Conservation (phyloP, 2,113 vertebrate genomes). For the Rhabdomys dilectus region DNA sequence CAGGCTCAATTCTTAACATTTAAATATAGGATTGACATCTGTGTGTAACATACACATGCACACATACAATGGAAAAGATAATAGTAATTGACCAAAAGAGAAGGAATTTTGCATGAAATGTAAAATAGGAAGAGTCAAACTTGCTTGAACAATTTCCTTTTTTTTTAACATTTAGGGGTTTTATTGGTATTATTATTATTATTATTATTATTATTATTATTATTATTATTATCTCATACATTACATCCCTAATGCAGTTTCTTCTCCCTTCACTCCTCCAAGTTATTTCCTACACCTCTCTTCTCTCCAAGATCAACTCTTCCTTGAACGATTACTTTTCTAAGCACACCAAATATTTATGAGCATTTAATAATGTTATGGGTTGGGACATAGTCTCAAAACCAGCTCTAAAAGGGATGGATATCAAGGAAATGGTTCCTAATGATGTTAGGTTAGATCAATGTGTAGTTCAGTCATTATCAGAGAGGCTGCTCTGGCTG, state of each 20-base stretch:
- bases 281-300: no score
- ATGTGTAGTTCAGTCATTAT: not conserved
- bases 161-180: not conserved
- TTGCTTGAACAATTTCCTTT: not conserved
- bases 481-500: not conserved
- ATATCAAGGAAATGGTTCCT: not conserved
- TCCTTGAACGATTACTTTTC: no score
- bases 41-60: not conserved
- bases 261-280: no score
- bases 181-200: no score
- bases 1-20: not conserved
- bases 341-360: not conserved
- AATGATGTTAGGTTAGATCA: not conserved
- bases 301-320: no score
- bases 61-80: not conserved
- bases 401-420: not conserved
- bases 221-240: no score
- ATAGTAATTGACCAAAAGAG: conserved; percentile 3
- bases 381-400: not conserved
- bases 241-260: no score
- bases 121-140: not conserved
- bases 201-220: no score
- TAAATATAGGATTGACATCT: not conserved
- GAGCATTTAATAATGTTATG: not conserved
- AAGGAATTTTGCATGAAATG: not conserved